Base-by-base conservation (phyloP, 2,797 vertebrate genomes). In the Megaceryle alcyon region DNA sequence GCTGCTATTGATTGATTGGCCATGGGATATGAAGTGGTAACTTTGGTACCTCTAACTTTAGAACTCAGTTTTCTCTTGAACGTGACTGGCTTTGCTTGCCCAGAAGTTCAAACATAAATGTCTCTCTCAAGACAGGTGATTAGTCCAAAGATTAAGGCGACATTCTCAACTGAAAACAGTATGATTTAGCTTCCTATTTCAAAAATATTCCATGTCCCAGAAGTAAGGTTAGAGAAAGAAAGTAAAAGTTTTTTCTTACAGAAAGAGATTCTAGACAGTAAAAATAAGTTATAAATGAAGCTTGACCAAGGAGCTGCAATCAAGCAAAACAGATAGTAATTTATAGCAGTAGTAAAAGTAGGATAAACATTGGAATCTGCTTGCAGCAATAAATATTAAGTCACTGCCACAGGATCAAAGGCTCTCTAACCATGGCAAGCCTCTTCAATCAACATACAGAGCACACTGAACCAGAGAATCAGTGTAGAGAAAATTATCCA, bases 301-400 rank as follows among this genome's bases (percentile, higher is more conserved):
- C 46, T 69, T 82, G 81, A 90, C 86, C 83, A 86, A 48, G 13
- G 31, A 73, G 37, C 31, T 92, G 59, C 7, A 39, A 46, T 19
- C 59, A 33, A 82, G 63, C 39, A 82, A 84, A 91, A 51, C 25
- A 91, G 28, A 25, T n/a, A 65, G 14, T 44, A 82, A 94, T 71
- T 86, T 91, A 86, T 54, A 91, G 79, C 41, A 80, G 37, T 15
- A 72, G 61, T 54, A 87, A 94, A 95, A 96, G 89, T 68, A 95
- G 29, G n/a, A 48, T 73, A 82, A 92, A 76, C 35, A 79, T 29
- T 88, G 41, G 48, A 92, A 90, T 63, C 78, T 91, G 37, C 60
- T 87, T 77, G 71, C 39, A 87, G 84, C 78, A 93, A 63, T 87
- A 94, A 88, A 86, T 93, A 84, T 33, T 54, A 66, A 93, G 51